Conservation (phyloP, 2,888 invertebrate species). For the Noctua janthina region DNA sequence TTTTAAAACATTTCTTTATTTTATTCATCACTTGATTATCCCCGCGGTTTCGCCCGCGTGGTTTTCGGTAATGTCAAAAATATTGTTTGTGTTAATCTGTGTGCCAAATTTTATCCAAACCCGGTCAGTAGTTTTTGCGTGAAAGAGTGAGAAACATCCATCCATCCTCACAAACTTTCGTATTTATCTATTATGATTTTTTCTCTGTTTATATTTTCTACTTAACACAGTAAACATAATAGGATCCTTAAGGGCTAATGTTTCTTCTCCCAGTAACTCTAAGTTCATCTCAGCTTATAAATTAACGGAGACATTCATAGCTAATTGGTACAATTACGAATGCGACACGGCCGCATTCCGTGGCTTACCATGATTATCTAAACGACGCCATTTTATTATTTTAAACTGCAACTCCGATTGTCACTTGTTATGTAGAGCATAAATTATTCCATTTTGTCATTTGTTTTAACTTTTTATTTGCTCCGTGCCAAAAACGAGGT, state of each 20-base stretch:
- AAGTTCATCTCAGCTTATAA: conserved; percentile 75
- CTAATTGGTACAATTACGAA: conserved; percentile 85
- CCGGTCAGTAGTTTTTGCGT: too few relatives aligned
- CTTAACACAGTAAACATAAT: background rate
- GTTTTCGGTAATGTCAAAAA: too few relatives aligned
- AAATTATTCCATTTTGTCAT: conserved; percentile 66
- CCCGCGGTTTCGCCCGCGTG: too few relatives aligned
- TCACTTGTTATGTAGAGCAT: conserved; percentile 73
- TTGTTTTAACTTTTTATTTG: conserved; percentile 47
- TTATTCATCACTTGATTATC: background rate
- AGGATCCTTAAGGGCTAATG: conserved; percentile 46
- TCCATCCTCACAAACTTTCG: too few relatives aligned
- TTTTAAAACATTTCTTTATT: background rate
- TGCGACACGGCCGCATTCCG: conserved; percentile 81
- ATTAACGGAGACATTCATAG: conserved; percentile 80
- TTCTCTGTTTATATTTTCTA: background rate
- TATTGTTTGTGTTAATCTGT: too few relatives aligned
- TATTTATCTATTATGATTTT: background rate
- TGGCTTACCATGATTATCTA: conserved; percentile 70
- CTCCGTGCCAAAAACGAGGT: conserved; percentile 51
- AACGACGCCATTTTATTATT: conserved; percentile 71
- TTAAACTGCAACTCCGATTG: conserved; percentile 67
- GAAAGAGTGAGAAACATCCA: too few relatives aligned
- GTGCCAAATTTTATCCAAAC: too few relatives aligned
- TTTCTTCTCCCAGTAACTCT: conserved; percentile 59